A percentile compares a stretch with the other conserved stretches of the same genome.
These are phyloP conservation scores for Sebastes reedi DNA, from an alignment of 2,797 vertebrate species.

Conservation along the genomic window DNA sequence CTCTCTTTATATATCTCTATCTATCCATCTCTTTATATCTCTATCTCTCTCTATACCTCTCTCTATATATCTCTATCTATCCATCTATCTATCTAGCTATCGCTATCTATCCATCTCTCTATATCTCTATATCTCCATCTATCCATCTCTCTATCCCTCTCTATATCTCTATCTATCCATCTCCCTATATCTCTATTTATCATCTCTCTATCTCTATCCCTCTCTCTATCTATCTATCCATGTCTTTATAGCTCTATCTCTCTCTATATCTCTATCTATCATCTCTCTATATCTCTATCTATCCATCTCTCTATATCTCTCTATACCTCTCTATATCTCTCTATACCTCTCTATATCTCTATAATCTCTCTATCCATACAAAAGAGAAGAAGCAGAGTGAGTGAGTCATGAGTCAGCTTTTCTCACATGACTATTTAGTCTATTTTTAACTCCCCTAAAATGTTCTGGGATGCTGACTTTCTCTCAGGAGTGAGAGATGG, in stretches of 20 bases:
- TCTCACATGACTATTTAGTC: slow-evolving; percentile 28
- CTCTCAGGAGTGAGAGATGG: background rate
- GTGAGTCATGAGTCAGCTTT: slow-evolving; percentile 47
- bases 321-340: background rate
- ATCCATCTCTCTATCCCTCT: background rate
- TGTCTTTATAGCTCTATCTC: background rate
- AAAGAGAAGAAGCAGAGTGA: background rate
- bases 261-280: background rate
- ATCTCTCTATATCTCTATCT: too few relatives aligned
- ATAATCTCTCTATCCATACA: background rate
- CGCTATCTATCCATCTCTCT: background rate
- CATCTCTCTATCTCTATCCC: too few relatives aligned
- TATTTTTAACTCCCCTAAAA: slow-evolving; percentile 45
- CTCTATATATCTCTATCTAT: background rate
- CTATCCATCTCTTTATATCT: background rate
- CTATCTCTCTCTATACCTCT: background rate
- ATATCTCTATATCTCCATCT: background rate
- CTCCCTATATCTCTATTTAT: background rate
- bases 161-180: background rate
- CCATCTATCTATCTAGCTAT: too few relatives aligned
- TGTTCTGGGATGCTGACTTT: slow-evolving; percentile 34
- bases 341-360: background rate
- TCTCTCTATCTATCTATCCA: too few relatives aligned
- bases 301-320: background rate
- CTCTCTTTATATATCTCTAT: background rate